Evolutionary conservation across 1,140 invertebrate genomes (phyloP), one percentile per base, ranked within the genome.

Genomic region (Drosophila punjabiensis): DNA sequence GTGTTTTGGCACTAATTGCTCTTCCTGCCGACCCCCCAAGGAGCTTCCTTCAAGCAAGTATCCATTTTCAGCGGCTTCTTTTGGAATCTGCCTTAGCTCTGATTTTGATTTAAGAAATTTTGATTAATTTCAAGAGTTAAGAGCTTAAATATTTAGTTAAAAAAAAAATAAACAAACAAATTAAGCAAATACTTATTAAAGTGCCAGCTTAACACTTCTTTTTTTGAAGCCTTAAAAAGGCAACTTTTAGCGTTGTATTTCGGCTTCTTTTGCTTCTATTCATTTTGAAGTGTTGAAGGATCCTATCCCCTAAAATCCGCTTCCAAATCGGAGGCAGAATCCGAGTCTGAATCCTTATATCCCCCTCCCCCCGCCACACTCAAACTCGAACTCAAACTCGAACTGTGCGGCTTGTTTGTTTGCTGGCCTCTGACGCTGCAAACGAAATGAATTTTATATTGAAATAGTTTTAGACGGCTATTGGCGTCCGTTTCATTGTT

Each of bases 391-490:
- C 53, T 55, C 52, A 13, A 35, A 63, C 63, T 41, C 52, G 55
- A 66, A 61, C 64, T 64, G 64, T 64, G 64, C 32, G 64, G 64
- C 55, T 47, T 52, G 52, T 71, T 62, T 60, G 63, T 48, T 41
- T 53, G 55, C 66, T 24, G 74, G 58, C 69, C 63, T 79, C 62
- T 53, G 55, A 75, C 33, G 61, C 35, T 69, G 61, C 61, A 88
- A 89, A 84, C 80, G 85, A 81, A 88, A 88, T 88, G 85, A 88
- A 88, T 88, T 88, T 88, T 88, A 88, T 88, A 88, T 88, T 88
- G 85, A 89, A 88, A 88, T 88, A 88, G 85, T 88, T 88, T 81
- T 70, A 70, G 71, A 80, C 79, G 58, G 65, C 77, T 78, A 84
- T 89, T 84, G 69, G 74, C 63, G 70, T 73, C 10, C 37, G 55